A percentile compares a stretch with the other conserved stretches of the same genome.
These are phyloP conservation scores for Holcopasites calliopsidis DNA, from an alignment of 1,140 invertebrate genomes.

Conservation along the genomic window DNA sequence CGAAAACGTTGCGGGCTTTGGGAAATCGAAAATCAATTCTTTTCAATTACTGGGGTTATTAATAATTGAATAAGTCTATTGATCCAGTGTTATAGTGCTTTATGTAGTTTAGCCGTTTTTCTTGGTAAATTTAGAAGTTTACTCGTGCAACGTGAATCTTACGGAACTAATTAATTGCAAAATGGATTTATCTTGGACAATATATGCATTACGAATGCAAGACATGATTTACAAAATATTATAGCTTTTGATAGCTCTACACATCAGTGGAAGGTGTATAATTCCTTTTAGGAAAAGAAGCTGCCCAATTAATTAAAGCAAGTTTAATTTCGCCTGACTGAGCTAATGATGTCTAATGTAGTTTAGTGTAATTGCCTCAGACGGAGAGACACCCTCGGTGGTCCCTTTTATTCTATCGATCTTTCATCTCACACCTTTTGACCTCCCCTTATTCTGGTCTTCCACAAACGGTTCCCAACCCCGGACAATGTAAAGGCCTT, in stretches of 20 bases:
- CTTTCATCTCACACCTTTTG: constrained; percentile 13
- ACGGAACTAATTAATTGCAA: not conserved
- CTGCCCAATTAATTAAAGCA: constrained; percentile 15
- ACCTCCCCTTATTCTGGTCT: constrained; percentile 3
- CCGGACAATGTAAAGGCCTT: not conserved
- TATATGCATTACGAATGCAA: not conserved
- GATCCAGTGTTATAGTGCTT: too few species aligned
- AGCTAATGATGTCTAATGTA: constrained; percentile 16
- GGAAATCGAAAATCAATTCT: not conserved
- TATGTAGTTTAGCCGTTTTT: too few species aligned
- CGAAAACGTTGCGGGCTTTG: not conserved
- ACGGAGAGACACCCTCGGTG: not conserved
- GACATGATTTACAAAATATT: too few species aligned
- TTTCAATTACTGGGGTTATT: too few species aligned
- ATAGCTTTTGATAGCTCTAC: too few species aligned
- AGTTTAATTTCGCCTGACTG: constrained; percentile 15
- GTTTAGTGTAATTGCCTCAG: constrained; percentile 25
- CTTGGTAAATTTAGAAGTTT: too few species aligned
- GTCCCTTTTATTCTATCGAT: constrained; percentile 26
- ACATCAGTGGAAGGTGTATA: too few species aligned
- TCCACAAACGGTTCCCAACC: not conserved
- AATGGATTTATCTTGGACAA: too few species aligned
- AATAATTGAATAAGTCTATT: too few species aligned
- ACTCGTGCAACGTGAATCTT: too few species aligned
- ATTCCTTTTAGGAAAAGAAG: too few species aligned